Evolutionary conservation across 37 sponge, comb jelly and placozoan species (phyloP), one percentile per base, ranked within the genome.

Genomic region (Bolinopsis microptera): DNA sequence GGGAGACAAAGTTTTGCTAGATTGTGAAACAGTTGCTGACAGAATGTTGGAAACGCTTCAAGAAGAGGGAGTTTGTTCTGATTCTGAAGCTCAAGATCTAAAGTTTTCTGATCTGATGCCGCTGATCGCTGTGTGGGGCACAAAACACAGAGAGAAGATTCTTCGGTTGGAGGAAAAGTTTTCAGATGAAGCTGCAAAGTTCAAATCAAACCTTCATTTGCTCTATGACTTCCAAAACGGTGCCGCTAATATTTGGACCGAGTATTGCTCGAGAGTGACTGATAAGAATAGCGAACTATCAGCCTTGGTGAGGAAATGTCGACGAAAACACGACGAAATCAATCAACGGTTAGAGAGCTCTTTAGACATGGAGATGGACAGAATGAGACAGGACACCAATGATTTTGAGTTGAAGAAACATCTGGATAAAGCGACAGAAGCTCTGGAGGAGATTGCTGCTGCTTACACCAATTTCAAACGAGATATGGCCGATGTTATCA

Each of bases 281-380:
- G 41, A 0, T 26, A 86, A 86, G 22, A 41, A 86, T 28, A 41
- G 26, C 61, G 90, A 86, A 26, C 61, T 86, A 8, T 24, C 36
- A 21, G 28, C 22, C 5, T 16, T 40, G 28, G 39, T 86, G 48
- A 86, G 39, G 90, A 38, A 86, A 26, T 86, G 90, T 27, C 40
- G 90, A 5, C 31, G 13, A 24, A 39, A 28, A 33, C 90, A 86
- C 61, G 90, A 86, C 39, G 90, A 86, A 48, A 86, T 86, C 25
- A 86, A 86, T 27, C 32, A 86, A 41, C 38, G 26, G 90, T 39
- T 86, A 25, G 90, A 86, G 90, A 86, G 90, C 36, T 40, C 90
- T 86, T 25, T 86, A 48, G 90, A 86, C 90, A 86, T 86, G 90
- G 90, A 86, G 35, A 86, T 86, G 90, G 90, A 86, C 61, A 86